Evolutionary conservation across 1,140 invertebrate species (phyloP).

Genomic region (Choristoneura fumiferana): DNA sequence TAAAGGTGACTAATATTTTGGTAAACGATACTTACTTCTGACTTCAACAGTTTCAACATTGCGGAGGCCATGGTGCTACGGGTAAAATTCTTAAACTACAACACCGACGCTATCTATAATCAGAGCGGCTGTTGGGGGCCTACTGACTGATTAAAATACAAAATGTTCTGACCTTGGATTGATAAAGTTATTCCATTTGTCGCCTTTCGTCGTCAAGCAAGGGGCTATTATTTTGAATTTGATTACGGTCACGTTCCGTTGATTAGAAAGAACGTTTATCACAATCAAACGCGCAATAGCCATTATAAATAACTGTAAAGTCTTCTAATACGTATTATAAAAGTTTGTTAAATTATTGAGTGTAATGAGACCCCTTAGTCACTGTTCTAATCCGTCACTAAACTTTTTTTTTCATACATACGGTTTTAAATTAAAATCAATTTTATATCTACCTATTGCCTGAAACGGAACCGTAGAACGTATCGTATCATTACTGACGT

Average conservation of each 20-base stretch:
- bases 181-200: constrained; percentile 64
- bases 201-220: constrained; percentile 39
- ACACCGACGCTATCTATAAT: constrained; percentile 9
- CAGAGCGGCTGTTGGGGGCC: constrained; percentile 33
- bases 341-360: too few species aligned
- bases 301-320: too few species aligned
- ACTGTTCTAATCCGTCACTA: too few species aligned
- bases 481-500: too few species aligned
- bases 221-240: constrained; percentile 24
- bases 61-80: constrained; percentile 47
- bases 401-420: too few species aligned
- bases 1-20: neutral
- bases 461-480: too few species aligned
- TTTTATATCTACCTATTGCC: too few species aligned
- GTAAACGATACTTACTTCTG: constrained; percentile 55
- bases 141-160: constrained; percentile 70
- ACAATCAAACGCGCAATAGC: too few species aligned
- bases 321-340: too few species aligned
- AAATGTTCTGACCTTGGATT: constrained; percentile 70
- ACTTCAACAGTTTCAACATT: constrained; percentile 68
- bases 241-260: constrained; percentile 32
- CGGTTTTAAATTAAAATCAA: too few species aligned
- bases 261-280: too few species aligned
- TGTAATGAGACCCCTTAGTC: too few species aligned
- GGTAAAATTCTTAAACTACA: constrained; percentile 25